phyloP scores from a whole-genome alignment of 2,113 vertebrate species.

The Xyrauchen texanus region DNA sequence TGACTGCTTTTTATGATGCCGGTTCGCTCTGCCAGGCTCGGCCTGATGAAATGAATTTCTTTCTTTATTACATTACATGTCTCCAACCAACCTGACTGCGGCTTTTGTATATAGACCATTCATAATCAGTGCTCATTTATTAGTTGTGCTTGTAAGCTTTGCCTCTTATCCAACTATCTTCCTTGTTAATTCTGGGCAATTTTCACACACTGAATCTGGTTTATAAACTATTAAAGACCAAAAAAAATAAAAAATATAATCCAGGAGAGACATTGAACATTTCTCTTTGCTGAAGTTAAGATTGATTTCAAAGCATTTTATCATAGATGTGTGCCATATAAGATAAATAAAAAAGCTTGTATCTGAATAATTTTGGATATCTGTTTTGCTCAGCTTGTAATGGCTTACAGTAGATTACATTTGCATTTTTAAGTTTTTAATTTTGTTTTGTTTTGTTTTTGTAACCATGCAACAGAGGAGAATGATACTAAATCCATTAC shows the following conservation, averaged over 20 bases:
- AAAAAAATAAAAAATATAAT: no score
- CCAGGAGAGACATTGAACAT: no score
- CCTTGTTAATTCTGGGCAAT: slow-evolving; percentile 36
- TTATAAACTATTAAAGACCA: slow-evolving; percentile 52
- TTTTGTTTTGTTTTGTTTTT: slow-evolving; percentile 11
- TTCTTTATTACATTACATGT: slow-evolving; percentile 34
- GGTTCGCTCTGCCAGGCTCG: slow-evolving; percentile 22
- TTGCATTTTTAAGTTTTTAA: no score
- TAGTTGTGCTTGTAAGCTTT: slow-evolving; percentile 1
- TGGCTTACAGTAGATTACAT: slow-evolving; percentile 33
- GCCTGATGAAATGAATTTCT: slow-evolving; percentile 36
- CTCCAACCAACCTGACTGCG: background rate
- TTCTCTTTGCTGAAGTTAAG: no score
- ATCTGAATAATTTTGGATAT: slow-evolving; percentile 37
- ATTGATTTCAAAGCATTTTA: no score
- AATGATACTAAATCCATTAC: slow-evolving; percentile 31
- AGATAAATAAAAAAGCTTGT: slow-evolving; percentile 23
- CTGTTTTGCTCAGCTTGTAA: slow-evolving; percentile 35
- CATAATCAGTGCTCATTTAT: background rate
- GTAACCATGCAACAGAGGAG: slow-evolving; percentile 11
- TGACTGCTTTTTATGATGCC: slow-evolving; percentile 42
- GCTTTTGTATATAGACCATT: slow-evolving; percentile 31
- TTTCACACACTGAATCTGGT: slow-evolving; percentile 32
- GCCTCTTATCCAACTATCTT: slow-evolving; percentile 41
- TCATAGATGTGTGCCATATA: slow-evolving; percentile 28